phyloP scores from a whole-genome alignment of 1,140 invertebrate genomes.

The Drosophila arawakana region DNA sequence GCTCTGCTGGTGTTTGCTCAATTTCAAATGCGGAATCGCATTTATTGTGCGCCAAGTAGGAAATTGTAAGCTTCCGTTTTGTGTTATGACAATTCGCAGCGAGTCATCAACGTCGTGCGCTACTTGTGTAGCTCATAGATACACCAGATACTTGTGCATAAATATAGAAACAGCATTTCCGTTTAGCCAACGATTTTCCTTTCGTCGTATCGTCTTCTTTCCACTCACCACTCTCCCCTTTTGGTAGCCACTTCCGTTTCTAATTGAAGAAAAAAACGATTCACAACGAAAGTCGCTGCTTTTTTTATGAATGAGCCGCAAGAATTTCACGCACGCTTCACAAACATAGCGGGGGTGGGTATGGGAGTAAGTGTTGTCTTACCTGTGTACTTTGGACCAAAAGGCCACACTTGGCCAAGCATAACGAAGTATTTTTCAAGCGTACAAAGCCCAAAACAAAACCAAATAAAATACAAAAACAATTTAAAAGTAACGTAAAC shows the following conservation, averaged over 20 bases:
- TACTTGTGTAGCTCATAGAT: neutral
- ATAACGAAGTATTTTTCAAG: conserved; percentile 66
- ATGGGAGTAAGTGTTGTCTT: conserved; percentile 63
- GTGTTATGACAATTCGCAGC: conserved; percentile 75
- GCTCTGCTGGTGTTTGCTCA: conserved; percentile 26
- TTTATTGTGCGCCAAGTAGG: conserved; percentile 75
- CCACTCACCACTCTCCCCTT: conserved; percentile 18
- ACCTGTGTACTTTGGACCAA: conserved; percentile 55
- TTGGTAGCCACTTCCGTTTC: conserved; percentile 71
- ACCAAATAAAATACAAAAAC: conserved; percentile 16
- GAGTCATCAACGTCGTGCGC: conserved; percentile 28
- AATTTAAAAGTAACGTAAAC: conserved; percentile 48
- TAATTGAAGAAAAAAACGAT: conserved; percentile 52
- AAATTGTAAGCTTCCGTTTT: conserved; percentile 79
- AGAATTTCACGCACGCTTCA: conserved; percentile 76
- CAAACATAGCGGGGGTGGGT: conserved; percentile 8
- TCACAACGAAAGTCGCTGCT: conserved; percentile 6
- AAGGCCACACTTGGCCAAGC: conserved; percentile 74
- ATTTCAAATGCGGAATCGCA: conserved; percentile 56
- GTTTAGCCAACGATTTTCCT: conserved; percentile 50
- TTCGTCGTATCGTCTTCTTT: neutral
- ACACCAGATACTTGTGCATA: conserved; percentile 36
- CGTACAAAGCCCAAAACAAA: conserved; percentile 25
- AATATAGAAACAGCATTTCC: conserved; percentile 75
- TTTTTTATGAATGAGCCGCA: conserved; percentile 69